Conservation (phyloP, 2,797 vertebrate species). For the Setipinna tenuifilis region DNA sequence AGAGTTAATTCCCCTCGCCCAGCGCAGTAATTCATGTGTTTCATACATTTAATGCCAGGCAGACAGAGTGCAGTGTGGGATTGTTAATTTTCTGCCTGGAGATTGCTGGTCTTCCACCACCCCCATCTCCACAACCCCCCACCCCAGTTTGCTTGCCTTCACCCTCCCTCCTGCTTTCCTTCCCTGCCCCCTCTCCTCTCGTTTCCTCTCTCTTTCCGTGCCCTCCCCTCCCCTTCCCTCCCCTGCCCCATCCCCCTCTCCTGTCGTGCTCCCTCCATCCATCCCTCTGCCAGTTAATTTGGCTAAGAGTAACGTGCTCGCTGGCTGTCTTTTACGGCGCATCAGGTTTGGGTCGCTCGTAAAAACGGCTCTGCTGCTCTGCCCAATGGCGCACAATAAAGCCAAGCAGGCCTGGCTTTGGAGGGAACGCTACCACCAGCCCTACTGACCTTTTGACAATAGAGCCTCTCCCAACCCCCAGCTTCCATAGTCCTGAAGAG, state of each 20-base stretch:
- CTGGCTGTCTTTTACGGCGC: slow-evolving; percentile 29
- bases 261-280: slow-evolving; percentile 31
- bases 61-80: slow-evolving; percentile 60
- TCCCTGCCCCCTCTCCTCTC: neutral
- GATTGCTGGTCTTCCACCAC: slow-evolving; percentile 51
- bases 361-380: slow-evolving; percentile 7
- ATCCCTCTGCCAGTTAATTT: slow-evolving; percentile 40
- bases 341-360: slow-evolving; percentile 33
- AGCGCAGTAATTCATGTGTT: slow-evolving; percentile 68
- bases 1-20: slow-evolving; percentile 69
- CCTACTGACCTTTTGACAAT: slow-evolving; percentile 23
- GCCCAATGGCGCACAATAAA: slow-evolving; percentile 29
- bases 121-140: neutral
- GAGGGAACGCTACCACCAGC: neutral
- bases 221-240: slow-evolving; percentile 35
- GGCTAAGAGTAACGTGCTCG: neutral
- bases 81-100: slow-evolving; percentile 64
- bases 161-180: neutral
- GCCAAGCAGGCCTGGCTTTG: neutral
- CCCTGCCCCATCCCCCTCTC: neutral
- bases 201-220: slow-evolving; percentile 38
- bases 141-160: neutral
- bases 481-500: slow-evolving; percentile 42
- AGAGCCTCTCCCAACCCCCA: neutral
- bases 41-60: slow-evolving; percentile 65